Conservation (phyloP, 2,797 vertebrate genomes). For the Masticophis lateralis region DNA sequence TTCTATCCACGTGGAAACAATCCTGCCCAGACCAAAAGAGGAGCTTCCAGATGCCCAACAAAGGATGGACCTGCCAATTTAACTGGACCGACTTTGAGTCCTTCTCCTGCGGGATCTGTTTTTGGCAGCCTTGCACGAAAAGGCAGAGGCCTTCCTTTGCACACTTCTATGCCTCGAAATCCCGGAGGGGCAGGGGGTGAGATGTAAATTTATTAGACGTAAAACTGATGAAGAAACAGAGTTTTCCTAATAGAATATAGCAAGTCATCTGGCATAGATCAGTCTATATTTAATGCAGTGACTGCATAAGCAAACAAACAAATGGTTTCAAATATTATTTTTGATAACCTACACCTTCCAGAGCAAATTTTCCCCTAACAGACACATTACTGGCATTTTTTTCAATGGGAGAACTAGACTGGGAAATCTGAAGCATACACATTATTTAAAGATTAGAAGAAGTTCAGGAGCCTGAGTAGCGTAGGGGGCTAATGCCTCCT, state of each 20-base stretch:
- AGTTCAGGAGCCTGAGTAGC: background rate
- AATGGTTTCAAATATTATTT: background rate
- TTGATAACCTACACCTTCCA: background rate
- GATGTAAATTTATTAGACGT: background rate
- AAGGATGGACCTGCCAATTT: background rate
- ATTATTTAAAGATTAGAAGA: background rate
- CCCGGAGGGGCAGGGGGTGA: background rate
- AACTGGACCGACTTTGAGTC: background rate
- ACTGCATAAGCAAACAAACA: background rate
- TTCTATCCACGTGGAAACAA: background rate
- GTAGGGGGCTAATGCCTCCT: too few species aligned
- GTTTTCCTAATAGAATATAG: background rate
- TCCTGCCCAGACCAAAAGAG: background rate
- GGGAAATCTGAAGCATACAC: background rate
- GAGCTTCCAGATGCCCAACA: background rate
- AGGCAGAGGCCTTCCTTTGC: background rate
- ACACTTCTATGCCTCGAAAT: background rate
- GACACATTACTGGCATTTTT: background rate
- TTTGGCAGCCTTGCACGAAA: background rate
- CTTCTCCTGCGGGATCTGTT: background rate
- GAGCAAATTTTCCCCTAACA: background rate
- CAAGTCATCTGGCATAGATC: background rate
- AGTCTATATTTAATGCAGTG: background rate
- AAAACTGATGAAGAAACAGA: background rate
- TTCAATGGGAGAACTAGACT: background rate